Evolutionary conservation across 2,888 invertebrate species (phyloP).

Genomic region (Brachypalpus laphriformis): DNA sequence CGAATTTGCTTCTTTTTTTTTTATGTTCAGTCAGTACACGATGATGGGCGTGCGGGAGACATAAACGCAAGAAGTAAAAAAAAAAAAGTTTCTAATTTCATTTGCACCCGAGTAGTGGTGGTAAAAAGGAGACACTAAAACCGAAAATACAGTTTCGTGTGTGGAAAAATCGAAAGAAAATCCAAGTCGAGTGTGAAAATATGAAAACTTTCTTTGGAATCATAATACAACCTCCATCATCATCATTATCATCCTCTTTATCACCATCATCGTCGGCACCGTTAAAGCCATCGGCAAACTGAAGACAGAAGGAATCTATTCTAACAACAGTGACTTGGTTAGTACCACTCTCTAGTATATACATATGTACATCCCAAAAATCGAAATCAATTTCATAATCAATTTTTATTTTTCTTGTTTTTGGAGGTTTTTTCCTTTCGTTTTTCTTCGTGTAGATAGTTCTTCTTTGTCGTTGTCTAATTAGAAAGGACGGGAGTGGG

Average conservation of each 20-base stretch:
- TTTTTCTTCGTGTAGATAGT: background rate
- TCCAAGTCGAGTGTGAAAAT: conserved; percentile 18
- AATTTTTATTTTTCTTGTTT: background rate
- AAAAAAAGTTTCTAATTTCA: conserved; percentile 66
- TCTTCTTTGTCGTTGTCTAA: background rate
- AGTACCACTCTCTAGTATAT: conserved; percentile 37
- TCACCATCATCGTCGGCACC: conserved; percentile 3
- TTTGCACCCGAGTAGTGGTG: conserved; percentile 6
- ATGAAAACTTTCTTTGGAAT: conserved; percentile 56
- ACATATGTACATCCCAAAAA: conserved; percentile 10
- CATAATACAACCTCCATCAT: conserved; percentile 1
- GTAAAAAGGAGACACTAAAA: conserved; percentile 25
- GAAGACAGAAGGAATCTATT: conserved; percentile 4
- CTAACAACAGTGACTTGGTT: conserved; percentile 40
- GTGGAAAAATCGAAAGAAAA: conserved; percentile 27
- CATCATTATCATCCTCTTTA: conserved; percentile 20
- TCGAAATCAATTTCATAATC: conserved; percentile 52
- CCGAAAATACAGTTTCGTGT: conserved; percentile 12
- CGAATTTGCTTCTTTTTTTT: conserved; percentile 43
- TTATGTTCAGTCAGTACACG: conserved; percentile 41
- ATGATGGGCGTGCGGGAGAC: conserved; percentile 65
- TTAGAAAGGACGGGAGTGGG: background rate
- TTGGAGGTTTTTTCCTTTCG: background rate
- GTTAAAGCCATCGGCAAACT: conserved; percentile 19
- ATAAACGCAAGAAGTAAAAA: conserved; percentile 52